Evolutionary conservation across 2,888 invertebrate genomes (phyloP).

Genomic region (Torymus aiolomorphi): DNA sequence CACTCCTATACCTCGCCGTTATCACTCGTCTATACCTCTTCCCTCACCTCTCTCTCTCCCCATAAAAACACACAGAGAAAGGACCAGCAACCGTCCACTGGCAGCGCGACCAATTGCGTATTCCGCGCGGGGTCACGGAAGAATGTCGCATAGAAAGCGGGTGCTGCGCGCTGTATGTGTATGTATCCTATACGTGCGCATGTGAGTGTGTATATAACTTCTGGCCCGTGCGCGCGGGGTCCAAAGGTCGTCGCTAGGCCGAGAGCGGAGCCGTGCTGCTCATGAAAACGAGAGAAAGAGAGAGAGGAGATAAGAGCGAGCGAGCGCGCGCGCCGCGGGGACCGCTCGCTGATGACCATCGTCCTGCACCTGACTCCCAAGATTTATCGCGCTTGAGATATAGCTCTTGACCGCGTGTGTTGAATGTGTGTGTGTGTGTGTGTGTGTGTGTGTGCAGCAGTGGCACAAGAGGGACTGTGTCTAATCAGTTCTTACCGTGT

Average conservation of each 20-base stretch:
- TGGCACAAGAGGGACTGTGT: conserved; percentile 2
- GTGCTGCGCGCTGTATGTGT: conserved; percentile 55
- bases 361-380: conserved; percentile 74
- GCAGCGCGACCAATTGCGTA: conserved; percentile 65
- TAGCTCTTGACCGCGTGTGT: conserved; percentile 17
- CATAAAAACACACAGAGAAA: too few relatives aligned
- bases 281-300: conserved; percentile 27
- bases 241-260: conserved; percentile 72
- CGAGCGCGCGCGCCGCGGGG: conserved; percentile 63
- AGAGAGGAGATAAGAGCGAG: conserved; percentile 15
- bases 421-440: conserved; percentile 24
- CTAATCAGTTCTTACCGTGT: conserved; percentile 30
- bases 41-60: too few relatives aligned
- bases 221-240: conserved; percentile 67
- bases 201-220: conserved; percentile 64
- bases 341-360: conserved; percentile 72
- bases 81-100: conserved; percentile 16
- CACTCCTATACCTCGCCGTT: too few relatives aligned
- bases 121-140: conserved; percentile 68
- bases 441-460: not conserved
- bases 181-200: too few relatives aligned
- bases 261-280: conserved; percentile 50
- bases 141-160: conserved; percentile 66
- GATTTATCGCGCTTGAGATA: conserved; percentile 73
- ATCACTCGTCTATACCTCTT: too few relatives aligned